Evolutionary conservation across 2,113 vertebrate species (phyloP).

Genomic region (Sceloporus tristichus): DNA sequence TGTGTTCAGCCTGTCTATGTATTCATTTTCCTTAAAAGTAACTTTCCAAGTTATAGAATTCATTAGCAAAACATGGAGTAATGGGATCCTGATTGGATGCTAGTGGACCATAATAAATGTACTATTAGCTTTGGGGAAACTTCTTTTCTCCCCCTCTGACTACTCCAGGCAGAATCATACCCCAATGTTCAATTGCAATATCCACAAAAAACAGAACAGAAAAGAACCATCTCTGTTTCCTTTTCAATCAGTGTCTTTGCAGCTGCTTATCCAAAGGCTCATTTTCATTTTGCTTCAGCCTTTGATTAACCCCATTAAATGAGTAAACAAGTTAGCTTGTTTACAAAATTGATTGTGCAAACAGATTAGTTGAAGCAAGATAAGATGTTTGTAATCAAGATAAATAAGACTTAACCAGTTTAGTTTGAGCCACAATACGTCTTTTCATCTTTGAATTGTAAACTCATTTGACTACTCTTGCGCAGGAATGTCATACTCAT

Average conservation of each 20-base stretch:
- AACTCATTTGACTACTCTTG: neutral
- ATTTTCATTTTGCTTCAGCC: slow-evolving; percentile 4
- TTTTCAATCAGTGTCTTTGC: neutral
- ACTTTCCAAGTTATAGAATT: neutral
- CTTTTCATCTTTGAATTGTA: slow-evolving; percentile 16
- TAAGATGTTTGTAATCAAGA: slow-evolving; percentile 16
- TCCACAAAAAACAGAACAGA: neutral
- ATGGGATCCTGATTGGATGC: neutral
- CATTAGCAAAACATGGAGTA: neutral
- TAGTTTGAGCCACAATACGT: neutral
- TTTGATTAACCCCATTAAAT: neutral
- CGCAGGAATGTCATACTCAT: neutral
- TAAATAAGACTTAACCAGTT: neutral
- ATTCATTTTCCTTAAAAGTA: too few relatives aligned
- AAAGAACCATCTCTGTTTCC: neutral
- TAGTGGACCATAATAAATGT: neutral
- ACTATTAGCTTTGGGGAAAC: neutral
- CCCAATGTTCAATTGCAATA: neutral
- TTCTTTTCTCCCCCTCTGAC: neutral
- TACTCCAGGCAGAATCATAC: neutral
- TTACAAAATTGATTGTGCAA: slow-evolving; percentile 17
- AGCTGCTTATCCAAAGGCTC: neutral
- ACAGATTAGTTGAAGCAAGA: slow-evolving; percentile 12
- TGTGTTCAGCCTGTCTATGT: too few relatives aligned
- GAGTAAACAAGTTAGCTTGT: slow-evolving; percentile 10